Evolutionary conservation across 2,797 vertebrate species (phyloP).

Genomic region (Bryconaethiops microstoma): DNA sequence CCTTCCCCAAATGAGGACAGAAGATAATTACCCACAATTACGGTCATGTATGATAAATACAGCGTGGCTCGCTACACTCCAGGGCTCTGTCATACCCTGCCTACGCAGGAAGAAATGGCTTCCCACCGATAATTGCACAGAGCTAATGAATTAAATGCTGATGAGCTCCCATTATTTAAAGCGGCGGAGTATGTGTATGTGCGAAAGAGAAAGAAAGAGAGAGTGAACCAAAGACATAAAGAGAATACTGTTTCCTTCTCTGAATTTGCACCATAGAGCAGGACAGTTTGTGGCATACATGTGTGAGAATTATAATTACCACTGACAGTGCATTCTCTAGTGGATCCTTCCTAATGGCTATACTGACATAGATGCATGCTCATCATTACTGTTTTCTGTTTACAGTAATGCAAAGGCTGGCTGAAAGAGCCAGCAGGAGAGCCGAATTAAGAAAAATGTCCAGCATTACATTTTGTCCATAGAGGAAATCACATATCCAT

Average conservation of each 20-base stretch:
- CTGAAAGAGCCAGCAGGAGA: conserved; percentile 37
- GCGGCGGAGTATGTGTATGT: conserved; percentile 19
- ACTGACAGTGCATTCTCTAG: conserved; percentile 7
- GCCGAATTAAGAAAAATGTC: conserved; percentile 54
- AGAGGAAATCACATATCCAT: conserved; percentile 42
- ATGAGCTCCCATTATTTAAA: conserved; percentile 63
- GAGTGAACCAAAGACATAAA: neutral
- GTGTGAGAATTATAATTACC: conserved; percentile 27
- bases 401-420: conserved; percentile 28
- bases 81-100: conserved; percentile 39
- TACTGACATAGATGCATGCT: conserved; percentile 59
- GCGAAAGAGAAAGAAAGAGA: neutral
- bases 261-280: conserved; percentile 20
- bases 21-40: conserved; percentile 58
- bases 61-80: conserved; percentile 34
- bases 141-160: conserved; percentile 61
- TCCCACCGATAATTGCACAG: conserved; percentile 55
- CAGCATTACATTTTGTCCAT: conserved; percentile 42
- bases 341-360: conserved; percentile 32
- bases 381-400: conserved; percentile 55
- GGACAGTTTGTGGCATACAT: neutral
- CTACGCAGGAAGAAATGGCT: conserved; percentile 50
- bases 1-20: conserved; percentile 40
- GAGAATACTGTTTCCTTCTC: conserved; percentile 1
- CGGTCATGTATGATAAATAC: conserved; percentile 53